Evolutionary conservation across 2,113 vertebrate genomes (phyloP), one percentile per base, ranked within the genome.

Genomic region (Neopipo cinnamomea): DNA sequence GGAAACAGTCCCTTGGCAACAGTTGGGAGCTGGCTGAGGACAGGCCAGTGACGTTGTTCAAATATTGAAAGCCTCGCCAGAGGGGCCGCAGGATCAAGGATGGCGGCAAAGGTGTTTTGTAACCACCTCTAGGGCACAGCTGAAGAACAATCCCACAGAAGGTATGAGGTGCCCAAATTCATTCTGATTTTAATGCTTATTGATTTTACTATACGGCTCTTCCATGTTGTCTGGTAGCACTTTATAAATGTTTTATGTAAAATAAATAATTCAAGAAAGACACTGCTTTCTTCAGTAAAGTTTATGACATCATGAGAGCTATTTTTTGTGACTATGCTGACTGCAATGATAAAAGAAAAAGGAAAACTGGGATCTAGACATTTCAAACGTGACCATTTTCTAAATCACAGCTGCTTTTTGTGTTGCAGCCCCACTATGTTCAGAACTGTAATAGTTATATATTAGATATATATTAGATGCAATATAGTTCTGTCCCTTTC

Each of bases 201-300:
- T 95, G 93, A 96, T 95, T 96, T 84, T 82, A 89, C 76, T 85
- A 87, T 91, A 85, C 41, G 33, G 49, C 31, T 95, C 37, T 73
- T 76, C 92, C 66, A 76, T 89, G 85, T 92, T 82, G 61, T 93
- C 86, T 91, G 61, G 76, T 91, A 87, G 91, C 83, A 91, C 37
- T 96, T 91, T 62, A 96, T 96, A 89, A 97, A 96, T 95, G 86
- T 93, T 96, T 96, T 75, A 96, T 91, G 83, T 62, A 93, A 95
- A 95, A 96, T 95, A 94, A 96, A 96, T 95, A 93, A 96, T 95
- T 91, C 76, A 96, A 75, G 92, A 87, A 78, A 95, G 91, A 95
- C 82, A 46, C 7, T 6, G n/a, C 62, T 87, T 89, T 95, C 83
- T 96, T 93, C 73, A 66, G 49, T 89, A 73, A 92, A 87, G 92